Evolutionary conservation across 2,113 vertebrate species (phyloP).

Genomic region (Heterochromis multidens): DNA sequence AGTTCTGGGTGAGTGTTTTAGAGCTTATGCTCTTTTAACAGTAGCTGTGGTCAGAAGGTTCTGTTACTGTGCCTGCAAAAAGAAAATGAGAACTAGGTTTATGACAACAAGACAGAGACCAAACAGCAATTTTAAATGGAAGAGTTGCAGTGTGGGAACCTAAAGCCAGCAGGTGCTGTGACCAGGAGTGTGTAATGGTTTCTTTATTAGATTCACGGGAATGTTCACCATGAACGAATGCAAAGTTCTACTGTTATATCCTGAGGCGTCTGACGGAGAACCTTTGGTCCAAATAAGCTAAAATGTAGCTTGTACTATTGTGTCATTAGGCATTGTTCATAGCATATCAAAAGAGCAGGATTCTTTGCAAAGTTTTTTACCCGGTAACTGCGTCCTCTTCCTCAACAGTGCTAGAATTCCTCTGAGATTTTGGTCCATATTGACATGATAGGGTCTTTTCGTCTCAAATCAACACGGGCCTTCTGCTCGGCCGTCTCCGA

Average conservation of each 20-base stretch:
- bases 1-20: conserved; percentile 85
- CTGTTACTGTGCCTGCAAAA: background rate
- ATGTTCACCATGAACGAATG: background rate
- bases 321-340: background rate
- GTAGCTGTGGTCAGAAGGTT: background rate
- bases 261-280: background rate
- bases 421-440: too few relatives aligned
- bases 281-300: background rate
- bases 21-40: background rate
- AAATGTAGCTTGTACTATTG: background rate
- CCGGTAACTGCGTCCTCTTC: too few relatives aligned
- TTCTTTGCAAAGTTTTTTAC: background rate
- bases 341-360: background rate
- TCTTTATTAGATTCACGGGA: background rate
- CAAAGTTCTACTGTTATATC: background rate
- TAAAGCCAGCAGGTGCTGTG: background rate
- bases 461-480: too few relatives aligned
- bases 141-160: background rate
- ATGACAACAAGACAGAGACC: background rate
- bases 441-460: too few relatives aligned
- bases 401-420: too few relatives aligned
- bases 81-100: background rate
- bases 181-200: background rate
- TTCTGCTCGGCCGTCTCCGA: too few relatives aligned
- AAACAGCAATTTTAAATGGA: background rate